Percentiles rank a stretch among this genome's conserved stretches.
Conservation (phyloP, 2,113 vertebrate species). For the Pachyramphus minor region DNA sequence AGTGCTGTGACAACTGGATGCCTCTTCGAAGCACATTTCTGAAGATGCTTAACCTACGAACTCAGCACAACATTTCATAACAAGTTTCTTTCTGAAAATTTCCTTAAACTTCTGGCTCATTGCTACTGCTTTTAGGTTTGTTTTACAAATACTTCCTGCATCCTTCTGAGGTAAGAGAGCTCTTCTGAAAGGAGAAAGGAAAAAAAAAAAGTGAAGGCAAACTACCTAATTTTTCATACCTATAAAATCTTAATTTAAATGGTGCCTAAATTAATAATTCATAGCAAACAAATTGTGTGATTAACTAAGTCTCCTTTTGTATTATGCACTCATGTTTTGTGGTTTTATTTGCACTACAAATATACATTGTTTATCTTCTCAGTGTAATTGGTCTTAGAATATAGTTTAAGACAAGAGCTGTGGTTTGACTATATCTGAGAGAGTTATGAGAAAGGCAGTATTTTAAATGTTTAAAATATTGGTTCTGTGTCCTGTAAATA, state of each 20-base stretch:
- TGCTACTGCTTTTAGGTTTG: not conserved
- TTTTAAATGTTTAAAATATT: constrained; percentile 2
- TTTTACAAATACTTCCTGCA: not conserved
- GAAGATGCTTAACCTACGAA: not conserved
- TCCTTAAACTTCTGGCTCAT: not conserved
- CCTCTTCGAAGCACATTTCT: not conserved
- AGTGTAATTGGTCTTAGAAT: not conserved
- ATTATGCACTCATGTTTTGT: not conserved
- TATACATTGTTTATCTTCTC: not conserved
- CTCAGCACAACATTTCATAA: not conserved
- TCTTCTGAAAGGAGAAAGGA: not conserved
- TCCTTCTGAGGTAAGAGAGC: not conserved
- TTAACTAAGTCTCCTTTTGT: not conserved
- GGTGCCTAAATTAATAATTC: not conserved
- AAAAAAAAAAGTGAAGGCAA: not conserved
- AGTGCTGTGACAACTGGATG: not conserved
- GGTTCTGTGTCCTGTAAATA: not conserved
- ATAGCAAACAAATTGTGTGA: not conserved
- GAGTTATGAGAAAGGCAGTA: not conserved
- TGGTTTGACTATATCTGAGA: not conserved
- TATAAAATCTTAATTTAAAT: constrained; percentile 14
- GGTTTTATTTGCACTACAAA: not conserved
- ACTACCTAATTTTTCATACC: not conserved
- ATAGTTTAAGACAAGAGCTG: not conserved
- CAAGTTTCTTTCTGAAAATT: not conserved